Percentiles rank a stretch among this genome's conserved stretches.
Evolutionary conservation across 2,797 vertebrate genomes (phyloP).

Genomic region (Myripristis jacobus): DNA sequence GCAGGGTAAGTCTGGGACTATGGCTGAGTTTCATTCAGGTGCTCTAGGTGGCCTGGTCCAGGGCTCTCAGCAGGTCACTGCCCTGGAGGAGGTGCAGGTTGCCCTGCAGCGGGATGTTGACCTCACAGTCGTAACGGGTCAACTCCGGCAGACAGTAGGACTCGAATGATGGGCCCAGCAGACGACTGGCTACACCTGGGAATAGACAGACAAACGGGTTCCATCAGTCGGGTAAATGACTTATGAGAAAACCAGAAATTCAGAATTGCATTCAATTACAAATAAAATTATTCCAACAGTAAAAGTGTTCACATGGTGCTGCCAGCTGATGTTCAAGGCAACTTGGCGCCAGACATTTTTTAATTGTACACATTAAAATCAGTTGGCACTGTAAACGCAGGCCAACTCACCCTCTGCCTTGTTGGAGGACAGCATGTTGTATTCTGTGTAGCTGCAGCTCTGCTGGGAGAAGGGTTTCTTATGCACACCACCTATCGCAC

Average conservation of each 20-base stretch:
- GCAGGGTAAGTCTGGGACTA: slow-evolving; percentile 42
- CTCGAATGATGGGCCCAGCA: slow-evolving; percentile 91
- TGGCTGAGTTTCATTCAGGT: slow-evolving; percentile 15
- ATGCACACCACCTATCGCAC: slow-evolving; percentile 28
- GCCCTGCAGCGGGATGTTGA: slow-evolving; percentile 93
- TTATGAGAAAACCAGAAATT: neutral
- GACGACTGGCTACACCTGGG: slow-evolving; percentile 88
- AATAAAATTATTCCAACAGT: no score
- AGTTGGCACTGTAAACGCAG: no score
- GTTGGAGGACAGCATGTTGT: slow-evolving; percentile 77
- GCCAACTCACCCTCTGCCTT: slow-evolving; percentile 85
- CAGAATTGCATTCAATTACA: no score
- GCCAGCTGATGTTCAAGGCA: no score
- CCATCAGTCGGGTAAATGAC: no score
- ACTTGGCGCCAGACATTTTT: no score
- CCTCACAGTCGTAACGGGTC: slow-evolving; percentile 98
- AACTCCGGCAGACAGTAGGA: slow-evolving; percentile 91
- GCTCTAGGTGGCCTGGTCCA: slow-evolving; percentile 93
- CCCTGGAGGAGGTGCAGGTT: slow-evolving; percentile 95
- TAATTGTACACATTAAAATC: no score
- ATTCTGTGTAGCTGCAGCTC: slow-evolving; percentile 85
- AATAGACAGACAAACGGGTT: slow-evolving; percentile 17
- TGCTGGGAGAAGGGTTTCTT: slow-evolving; percentile 79
- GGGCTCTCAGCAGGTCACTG: slow-evolving; percentile 92
- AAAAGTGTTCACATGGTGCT: no score